These are phyloP conservation scores for Corapipo altera DNA, from an alignment of 2,113 vertebrate species.

Conservation along the genomic window DNA sequence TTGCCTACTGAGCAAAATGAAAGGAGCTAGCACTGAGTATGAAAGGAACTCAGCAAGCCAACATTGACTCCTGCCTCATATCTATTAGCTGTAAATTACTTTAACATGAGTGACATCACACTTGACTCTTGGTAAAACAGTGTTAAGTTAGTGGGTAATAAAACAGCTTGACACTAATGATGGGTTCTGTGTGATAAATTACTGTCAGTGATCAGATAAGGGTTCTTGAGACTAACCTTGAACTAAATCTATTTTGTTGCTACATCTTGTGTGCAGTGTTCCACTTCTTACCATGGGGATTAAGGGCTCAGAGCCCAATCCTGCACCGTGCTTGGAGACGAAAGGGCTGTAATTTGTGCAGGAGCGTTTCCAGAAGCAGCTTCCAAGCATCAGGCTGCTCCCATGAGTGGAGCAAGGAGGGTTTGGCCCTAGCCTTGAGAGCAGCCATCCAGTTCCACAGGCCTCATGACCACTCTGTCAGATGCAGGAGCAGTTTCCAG, in stretches of 20 bases:
- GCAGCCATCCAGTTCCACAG: not conserved
- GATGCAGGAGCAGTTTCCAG: not conserved
- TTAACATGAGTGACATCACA: conserved; percentile 70
- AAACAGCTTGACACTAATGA: conserved; percentile 74
- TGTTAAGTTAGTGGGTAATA: conserved; percentile 71
- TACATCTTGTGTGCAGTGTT: conserved; percentile 34
- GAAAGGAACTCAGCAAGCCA: conserved; percentile 42
- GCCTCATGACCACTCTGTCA: not conserved
- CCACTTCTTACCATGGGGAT: not conserved
- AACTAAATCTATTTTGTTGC: conserved; percentile 58
- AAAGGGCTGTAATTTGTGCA: not conserved
- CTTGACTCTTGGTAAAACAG: conserved; percentile 71
- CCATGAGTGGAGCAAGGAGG: not conserved
- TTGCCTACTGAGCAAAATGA: conserved; percentile 20
- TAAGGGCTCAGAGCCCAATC: conserved; percentile 41
- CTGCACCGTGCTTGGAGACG: not conserved
- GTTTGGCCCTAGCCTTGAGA: conserved; percentile 1
- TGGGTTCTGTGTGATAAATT: conserved; percentile 69
- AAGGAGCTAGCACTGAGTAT: not conserved
- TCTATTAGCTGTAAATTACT: conserved; percentile 67
- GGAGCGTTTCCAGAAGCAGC: conserved; percentile 30
- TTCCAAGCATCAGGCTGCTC: conserved; percentile 38
- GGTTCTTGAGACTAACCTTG: conserved; percentile 69
- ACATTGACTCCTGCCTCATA: conserved; percentile 38
- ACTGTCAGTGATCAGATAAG: conserved; percentile 70